phyloP scores from a whole-genome alignment of 2,888 invertebrate genomes.

The Orthosia gothica region DNA sequence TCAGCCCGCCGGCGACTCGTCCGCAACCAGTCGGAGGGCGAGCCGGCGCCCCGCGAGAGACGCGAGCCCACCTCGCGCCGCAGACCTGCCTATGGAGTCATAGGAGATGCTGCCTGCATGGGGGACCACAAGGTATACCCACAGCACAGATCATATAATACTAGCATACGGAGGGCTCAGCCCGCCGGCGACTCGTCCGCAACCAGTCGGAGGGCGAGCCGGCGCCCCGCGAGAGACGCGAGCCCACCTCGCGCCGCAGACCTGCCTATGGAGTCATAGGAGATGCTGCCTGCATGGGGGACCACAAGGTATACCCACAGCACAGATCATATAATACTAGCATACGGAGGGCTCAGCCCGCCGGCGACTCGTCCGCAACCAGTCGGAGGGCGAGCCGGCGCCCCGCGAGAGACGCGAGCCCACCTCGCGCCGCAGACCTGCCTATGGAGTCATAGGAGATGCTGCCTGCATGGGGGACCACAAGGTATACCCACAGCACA shows the following conservation, averaged over 20 bases:
- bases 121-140: slow-evolving; percentile 98
- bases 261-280: slow-evolving; percentile 96
- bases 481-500: slow-evolving; percentile 92
- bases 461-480: slow-evolving; percentile 99
- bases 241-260: slow-evolving; percentile 79
- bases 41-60: slow-evolving; percentile 76
- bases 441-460: slow-evolving; percentile 96
- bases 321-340: no score
- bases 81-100: slow-evolving; percentile 94
- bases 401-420: slow-evolving; percentile 45
- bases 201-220: slow-evolving; percentile 90
- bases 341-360: no score
- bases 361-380: no score
- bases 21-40: slow-evolving; percentile 90
- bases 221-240: slow-evolving; percentile 76
- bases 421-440: slow-evolving; percentile 85
- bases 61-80: slow-evolving; percentile 79
- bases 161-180: slow-evolving; percentile 74
- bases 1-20: slow-evolving; percentile 85
- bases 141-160: no score
- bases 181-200: slow-evolving; percentile 85
- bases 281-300: slow-evolving; percentile 97
- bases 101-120: slow-evolving; percentile 97
- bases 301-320: slow-evolving; percentile 95
- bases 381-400: no score